These are phyloP conservation scores for Archocentrus centrarchus DNA, from an alignment of 2,113 vertebrate species.

Conservation along the genomic window DNA sequence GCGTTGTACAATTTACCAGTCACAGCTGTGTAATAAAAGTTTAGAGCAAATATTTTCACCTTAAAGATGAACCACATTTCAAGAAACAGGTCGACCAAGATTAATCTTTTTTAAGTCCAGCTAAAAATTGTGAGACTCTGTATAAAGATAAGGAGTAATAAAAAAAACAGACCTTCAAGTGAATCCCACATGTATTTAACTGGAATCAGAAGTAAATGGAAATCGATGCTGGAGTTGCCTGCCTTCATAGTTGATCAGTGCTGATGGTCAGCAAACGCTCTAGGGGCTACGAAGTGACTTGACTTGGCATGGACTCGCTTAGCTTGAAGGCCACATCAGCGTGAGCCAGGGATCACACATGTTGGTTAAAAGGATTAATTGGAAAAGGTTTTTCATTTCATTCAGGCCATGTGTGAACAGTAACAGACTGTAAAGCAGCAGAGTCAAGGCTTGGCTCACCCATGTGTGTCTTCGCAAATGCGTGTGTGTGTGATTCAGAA, in stretches of 20 bases:
- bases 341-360: constrained; percentile 74
- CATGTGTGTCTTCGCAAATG: constrained; percentile 10
- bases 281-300: constrained; percentile 55
- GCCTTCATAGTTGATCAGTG: constrained; percentile 21
- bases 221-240: constrained; percentile 28
- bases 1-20: not conserved
- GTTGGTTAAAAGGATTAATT: constrained; percentile 78
- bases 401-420: constrained; percentile 72
- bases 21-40: not conserved
- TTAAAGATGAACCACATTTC: too few species aligned
- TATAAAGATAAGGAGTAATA: not conserved
- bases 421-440: constrained; percentile 70
- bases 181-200: not conserved
- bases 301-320: constrained; percentile 53
- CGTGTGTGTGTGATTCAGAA: constrained; percentile 48
- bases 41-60: not conserved
- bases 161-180: not conserved
- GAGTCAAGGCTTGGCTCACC: constrained; percentile 62
- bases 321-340: constrained; percentile 35
- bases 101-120: not conserved
- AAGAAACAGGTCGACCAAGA: too few species aligned
- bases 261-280: constrained; percentile 48
- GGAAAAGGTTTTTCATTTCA: constrained; percentile 73
- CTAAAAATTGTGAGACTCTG: not conserved
- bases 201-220: constrained; percentile 14